Evolutionary conservation across 1,140 invertebrate species (phyloP), one percentile per base, ranked within the genome.

Genomic region (Reticulitermes speratus): DNA sequence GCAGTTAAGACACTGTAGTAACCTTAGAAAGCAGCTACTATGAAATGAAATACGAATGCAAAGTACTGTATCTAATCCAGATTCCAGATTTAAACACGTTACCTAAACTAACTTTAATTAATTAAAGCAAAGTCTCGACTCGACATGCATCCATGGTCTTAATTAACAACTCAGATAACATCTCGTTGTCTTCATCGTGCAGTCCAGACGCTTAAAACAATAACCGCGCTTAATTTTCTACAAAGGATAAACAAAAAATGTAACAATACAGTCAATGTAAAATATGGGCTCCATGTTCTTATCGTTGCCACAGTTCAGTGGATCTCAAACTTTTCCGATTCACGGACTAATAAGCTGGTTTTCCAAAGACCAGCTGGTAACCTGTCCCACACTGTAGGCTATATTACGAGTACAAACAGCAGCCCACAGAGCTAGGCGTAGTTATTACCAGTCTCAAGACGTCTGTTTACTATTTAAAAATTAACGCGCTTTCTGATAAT

Each of bases 101-200:
- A 16, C 25, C n/a, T 75, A 75, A 75, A 75, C 65, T 75, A 75
- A 75, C 65, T 75, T 75, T 14, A 75, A 75, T 75, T 75, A 75
- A 75, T 75, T 75, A 75, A 25, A 30, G 65, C 16, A 75, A 30
- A 5, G 65, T 75, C 65, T 75, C n/a, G 65, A 75, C 65, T 75
- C n/a, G 65, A 75, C n/a, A 75, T 75, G 65, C 65, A 75, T 30
- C 25, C 65, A 30, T 11, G 65, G 9, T 75, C 65, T 75, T 75
- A 75, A 75, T 30, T 75, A 75, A 75, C 65, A 75, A 30, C 25
- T 8, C 5, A 25, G n/a, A 75, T 75, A 75, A 6, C 65, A 75
- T 75, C 65, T 75, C n/a, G 2, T 30, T 30, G n/a, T 30, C 65
- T 75, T 75, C 65, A 30, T 75, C 7, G 65, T 30, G n/a, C n/a